Evolutionary conservation across 2,797 vertebrate species (phyloP).

Genomic region (Ctenopoma kingsleyae): DNA sequence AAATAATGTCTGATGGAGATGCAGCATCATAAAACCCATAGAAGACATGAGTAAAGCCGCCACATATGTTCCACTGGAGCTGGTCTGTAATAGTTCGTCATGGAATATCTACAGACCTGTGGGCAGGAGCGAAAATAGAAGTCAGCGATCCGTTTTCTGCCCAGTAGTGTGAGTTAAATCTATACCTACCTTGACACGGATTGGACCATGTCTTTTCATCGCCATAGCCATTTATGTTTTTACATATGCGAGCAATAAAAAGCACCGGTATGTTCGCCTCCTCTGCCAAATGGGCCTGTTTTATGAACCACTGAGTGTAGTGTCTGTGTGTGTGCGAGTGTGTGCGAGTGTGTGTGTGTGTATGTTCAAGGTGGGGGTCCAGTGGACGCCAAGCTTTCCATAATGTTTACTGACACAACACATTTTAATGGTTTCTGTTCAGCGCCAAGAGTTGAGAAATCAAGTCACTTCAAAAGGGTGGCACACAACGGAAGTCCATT

Average conservation of each 20-base stretch:
- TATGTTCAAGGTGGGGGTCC: slow-evolving; percentile 38
- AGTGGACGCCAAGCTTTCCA: slow-evolving; percentile 58
- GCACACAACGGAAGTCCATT: slow-evolving; percentile 47
- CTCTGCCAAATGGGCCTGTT: slow-evolving; percentile 57
- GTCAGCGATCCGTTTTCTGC: slow-evolving; percentile 20
- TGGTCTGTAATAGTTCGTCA: slow-evolving; percentile 14
- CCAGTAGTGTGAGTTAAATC: slow-evolving; percentile 20
- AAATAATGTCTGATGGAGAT: slow-evolving; percentile 60
- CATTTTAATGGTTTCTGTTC: slow-evolving; percentile 69
- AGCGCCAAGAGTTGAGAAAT: slow-evolving; percentile 77
- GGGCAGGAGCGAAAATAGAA: slow-evolving; percentile 18
- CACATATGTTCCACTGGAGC: slow-evolving; percentile 29
- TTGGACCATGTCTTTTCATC: slow-evolving; percentile 40
- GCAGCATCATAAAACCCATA: slow-evolving; percentile 35
- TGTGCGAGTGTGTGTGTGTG: slow-evolving; percentile 10
- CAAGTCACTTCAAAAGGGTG: slow-evolving; percentile 65
- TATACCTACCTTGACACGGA: slow-evolving; percentile 35
- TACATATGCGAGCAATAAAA: slow-evolving; percentile 74
- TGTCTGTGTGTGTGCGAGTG: slow-evolving; percentile 6
- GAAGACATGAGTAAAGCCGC: slow-evolving; percentile 28
- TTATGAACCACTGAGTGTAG: slow-evolving; percentile 53
- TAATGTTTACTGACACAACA: slow-evolving; percentile 80
- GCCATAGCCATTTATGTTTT: slow-evolving; percentile 44
- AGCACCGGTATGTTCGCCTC: slow-evolving; percentile 25
- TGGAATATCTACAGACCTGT: slow-evolving; percentile 46